Conservation (phyloP, 1,140 invertebrate genomes). For the Octopus bimaculoides region DNA sequence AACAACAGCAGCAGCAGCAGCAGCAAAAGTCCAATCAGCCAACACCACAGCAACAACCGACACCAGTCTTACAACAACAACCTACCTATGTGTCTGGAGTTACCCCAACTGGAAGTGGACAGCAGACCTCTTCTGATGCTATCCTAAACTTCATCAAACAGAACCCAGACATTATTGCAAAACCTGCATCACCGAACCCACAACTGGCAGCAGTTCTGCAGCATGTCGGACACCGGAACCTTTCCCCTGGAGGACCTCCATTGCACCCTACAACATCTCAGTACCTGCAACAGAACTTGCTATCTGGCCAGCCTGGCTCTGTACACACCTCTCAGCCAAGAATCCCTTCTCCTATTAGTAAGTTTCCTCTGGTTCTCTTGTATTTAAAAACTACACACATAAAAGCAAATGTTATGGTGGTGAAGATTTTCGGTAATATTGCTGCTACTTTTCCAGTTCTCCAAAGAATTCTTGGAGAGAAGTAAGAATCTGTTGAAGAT, state of each 20-base stretch:
- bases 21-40: constrained; percentile 56
- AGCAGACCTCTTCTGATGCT: constrained; percentile 64
- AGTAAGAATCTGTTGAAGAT: too few relatives aligned
- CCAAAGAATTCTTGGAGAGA: too few relatives aligned
- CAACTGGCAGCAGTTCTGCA: constrained; percentile 21
- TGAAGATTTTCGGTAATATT: too few relatives aligned
- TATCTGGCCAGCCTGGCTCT: constrained; percentile 48
- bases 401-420: too few relatives aligned
- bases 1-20: constrained; percentile 39
- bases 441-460: too few relatives aligned
- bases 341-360: constrained; percentile 57
- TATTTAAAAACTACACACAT: too few relatives aligned
- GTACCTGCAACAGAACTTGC: constrained; percentile 35
- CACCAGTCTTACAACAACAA: constrained; percentile 71
- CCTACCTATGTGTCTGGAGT: constrained; percentile 55
- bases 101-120: constrained; percentile 22
- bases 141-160: constrained; percentile 56
- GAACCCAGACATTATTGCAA: constrained; percentile 50
- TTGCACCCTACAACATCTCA: constrained; percentile 30
- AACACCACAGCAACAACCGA: constrained; percentile 67
- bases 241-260: constrained; percentile 19
- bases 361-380: constrained; percentile 19
- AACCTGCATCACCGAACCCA: constrained; percentile 47
- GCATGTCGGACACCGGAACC: constrained; percentile 24
- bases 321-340: constrained; percentile 47